Base-by-base conservation (phyloP, 2,888 invertebrate genomes). In the Leuctra nigra region DNA sequence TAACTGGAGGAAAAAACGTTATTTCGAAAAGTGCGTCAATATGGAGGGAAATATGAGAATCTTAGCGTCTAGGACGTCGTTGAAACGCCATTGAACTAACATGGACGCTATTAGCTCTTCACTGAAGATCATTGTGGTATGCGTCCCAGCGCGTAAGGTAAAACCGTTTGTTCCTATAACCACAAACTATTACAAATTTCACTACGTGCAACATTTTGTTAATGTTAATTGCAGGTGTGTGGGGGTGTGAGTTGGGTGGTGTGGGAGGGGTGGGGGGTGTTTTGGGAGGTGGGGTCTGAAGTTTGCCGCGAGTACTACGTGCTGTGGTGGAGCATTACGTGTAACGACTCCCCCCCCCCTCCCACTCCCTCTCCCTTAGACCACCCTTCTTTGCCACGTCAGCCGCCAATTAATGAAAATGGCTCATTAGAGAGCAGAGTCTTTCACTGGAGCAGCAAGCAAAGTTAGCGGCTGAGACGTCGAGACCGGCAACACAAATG, bases 351-450 rank as follows among this genome's bases (percentile, higher is more conserved):
- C 54, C 22, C 23, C 39, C 25, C 53, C 2, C 23, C 23, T 2
- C 18, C 39, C n/a, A 14, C 48, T 24, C 33, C 48, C 16, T 41
- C 41, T 9, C 41, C 41, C 6, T 4, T n/a, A 41, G 2, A 25
- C 16, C 11, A 25, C 29, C 9, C 23, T 41, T 23, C 44, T 25
- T 54, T 29, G 39, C 54, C 54, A 29, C 54, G 54, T 41, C 39
- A 54, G 54, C 54, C 39, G 41, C 54, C 54, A 54, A 54, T 41
- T 54, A 54, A 54, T 41, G 54, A 54, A 54, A 54, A 36, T 54
- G 41, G 41, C 41, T 41, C 54, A 54, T 54, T 54, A 54, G 54
- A 38, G 25, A 9, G 13, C 14, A 13, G 25, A 24, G 18, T 41
- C 23, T 25, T 54, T 54, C 20, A 20, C n/a, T 18, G 29, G n/a